Conservation (phyloP, 2,113 vertebrate species). For the Thalassarche chlororhynchos region DNA sequence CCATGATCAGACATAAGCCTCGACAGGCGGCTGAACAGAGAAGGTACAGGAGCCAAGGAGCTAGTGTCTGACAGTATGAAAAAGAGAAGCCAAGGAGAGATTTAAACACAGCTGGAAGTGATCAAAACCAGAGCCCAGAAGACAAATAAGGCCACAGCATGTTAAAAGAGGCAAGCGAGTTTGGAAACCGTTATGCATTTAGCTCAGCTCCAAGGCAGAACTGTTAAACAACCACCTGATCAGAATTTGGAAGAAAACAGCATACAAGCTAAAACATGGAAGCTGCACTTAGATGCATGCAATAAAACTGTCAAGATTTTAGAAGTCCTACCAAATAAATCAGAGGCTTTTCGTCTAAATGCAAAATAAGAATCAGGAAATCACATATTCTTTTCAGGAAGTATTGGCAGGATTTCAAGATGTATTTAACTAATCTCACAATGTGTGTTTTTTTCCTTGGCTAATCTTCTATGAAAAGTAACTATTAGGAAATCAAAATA, state of each 20-base stretch:
- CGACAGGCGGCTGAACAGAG: background rate
- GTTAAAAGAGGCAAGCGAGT: conserved; percentile 41
- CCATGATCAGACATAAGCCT: background rate
- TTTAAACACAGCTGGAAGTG: background rate
- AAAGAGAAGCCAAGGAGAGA: background rate
- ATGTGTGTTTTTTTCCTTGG: background rate
- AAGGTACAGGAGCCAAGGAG: background rate
- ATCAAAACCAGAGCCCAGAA: conserved; percentile 20
- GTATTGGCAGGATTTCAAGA: conserved; percentile 16
- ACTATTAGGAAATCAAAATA: conserved; percentile 41
- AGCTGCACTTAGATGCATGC: background rate
- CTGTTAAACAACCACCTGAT: conserved; percentile 16
- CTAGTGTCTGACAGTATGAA: background rate
- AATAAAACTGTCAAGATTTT: conserved; percentile 10
- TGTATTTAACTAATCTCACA: background rate
- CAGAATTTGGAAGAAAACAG: background rate
- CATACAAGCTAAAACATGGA: background rate
- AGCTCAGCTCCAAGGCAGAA: conserved; percentile 11
- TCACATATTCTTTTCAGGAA: background rate
- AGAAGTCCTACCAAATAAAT: background rate
- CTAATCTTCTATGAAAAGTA: background rate
- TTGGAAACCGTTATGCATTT: conserved; percentile 21
- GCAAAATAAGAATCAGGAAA: conserved; percentile 22
- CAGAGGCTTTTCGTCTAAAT: background rate
- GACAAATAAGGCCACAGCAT: background rate